Evolutionary conservation across 2,797 vertebrate species (phyloP).

Genomic region (Crax fasciolata): DNA sequence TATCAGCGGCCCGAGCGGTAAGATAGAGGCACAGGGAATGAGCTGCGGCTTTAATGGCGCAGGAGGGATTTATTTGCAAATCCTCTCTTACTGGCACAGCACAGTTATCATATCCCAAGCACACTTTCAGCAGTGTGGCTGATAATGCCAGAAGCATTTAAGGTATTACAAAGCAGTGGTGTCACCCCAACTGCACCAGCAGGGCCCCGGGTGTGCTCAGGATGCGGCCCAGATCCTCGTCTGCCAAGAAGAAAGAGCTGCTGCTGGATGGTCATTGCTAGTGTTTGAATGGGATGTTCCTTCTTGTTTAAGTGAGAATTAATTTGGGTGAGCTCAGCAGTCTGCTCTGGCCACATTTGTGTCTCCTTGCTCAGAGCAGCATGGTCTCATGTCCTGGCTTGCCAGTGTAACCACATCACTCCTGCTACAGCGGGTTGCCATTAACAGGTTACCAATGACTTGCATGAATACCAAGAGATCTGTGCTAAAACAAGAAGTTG

Average conservation of each 20-base stretch:
- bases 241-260: neutral
- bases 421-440: too few species aligned
- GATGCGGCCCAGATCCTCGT: neutral
- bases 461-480: neutral
- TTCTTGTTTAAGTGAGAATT: neutral
- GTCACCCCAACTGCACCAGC: neutral
- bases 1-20: neutral
- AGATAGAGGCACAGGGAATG: neutral
- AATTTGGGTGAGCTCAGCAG: neutral
- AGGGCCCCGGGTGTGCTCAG: neutral
- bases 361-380: neutral
- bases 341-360: neutral
- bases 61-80: neutral
- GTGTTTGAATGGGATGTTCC: neutral
- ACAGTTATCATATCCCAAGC: neutral
- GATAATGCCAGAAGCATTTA: neutral
- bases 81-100: neutral
- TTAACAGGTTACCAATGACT: too few species aligned
- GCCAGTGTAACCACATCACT: neutral
- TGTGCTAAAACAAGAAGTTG: neutral
- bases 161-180: neutral
- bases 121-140: accelerated
- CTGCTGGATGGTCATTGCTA: neutral
- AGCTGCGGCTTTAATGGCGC: neutral
- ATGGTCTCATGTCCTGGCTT: neutral